Percentiles rank a stretch among this genome's conserved stretches.
These are phyloP conservation scores for Anolis carolinensis DNA, from an alignment of 2,113 vertebrate genomes.

Conservation along the genomic window DNA sequence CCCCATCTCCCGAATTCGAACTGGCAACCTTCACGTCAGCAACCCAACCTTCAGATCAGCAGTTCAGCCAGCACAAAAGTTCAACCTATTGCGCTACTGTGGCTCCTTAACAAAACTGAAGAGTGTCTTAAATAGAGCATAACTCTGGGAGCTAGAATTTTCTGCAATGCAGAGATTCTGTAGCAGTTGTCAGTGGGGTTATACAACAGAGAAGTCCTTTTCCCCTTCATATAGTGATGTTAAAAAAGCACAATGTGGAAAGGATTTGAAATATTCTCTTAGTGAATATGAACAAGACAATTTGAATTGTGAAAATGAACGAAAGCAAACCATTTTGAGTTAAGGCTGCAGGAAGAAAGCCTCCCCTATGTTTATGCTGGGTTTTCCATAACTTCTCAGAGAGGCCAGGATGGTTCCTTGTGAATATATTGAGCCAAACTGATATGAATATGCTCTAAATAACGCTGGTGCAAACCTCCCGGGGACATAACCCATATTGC, in stretches of 20 bases:
- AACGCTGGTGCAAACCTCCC: not conserved
- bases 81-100: no score
- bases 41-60: no score
- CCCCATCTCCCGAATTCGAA: no score
- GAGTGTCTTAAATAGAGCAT: not conserved
- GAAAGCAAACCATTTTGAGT: not conserved
- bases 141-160: no score
- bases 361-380: not conserved
- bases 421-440: not conserved
- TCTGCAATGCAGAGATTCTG: no score
- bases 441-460: slow-evolving; percentile 5
- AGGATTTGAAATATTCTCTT: not conserved
- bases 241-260: not conserved
- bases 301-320: not conserved
- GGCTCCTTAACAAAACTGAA: no score
- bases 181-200: no score
- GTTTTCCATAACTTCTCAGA: not conserved
- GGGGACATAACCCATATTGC: slow-evolving; percentile 8
- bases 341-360: not conserved
- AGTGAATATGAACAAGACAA: not conserved
- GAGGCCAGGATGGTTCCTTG: no score
- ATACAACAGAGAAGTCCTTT: no score
- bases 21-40: no score
- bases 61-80: no score
- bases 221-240: no score